Conservation (phyloP, 2,888 invertebrate species). For the Chloromyia formosa region DNA sequence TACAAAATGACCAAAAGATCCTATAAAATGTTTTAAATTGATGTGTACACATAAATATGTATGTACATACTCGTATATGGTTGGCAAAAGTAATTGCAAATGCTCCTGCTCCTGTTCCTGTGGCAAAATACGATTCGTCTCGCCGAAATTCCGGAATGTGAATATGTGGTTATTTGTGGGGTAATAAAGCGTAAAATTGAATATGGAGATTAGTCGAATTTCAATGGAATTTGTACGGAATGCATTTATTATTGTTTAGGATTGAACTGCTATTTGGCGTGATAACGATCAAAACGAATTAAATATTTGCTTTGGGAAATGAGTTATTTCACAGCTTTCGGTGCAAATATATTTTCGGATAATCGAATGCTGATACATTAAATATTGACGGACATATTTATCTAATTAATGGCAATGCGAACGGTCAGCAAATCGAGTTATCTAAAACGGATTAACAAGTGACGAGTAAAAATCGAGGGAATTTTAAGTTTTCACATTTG, state of each 20-base stretch:
- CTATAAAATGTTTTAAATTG: slow-evolving; percentile 10
- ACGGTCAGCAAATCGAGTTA: too few species aligned
- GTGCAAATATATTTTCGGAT: too few species aligned
- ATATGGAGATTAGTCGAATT: background rate
- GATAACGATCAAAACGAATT: background rate
- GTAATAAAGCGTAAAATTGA: slow-evolving; percentile 5
- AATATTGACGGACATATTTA: too few species aligned
- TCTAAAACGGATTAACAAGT: too few species aligned
- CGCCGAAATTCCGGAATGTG: background rate
- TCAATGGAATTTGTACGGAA: background rate
- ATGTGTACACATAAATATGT: background rate
- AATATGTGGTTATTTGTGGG: slow-evolving; percentile 7
- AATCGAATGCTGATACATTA: too few species aligned
- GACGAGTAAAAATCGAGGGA: too few species aligned
- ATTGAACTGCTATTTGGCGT: background rate
- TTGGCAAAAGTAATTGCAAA: background rate
- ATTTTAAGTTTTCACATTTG: too few species aligned
- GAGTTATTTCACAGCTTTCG: too few species aligned
- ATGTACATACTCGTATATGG: too few species aligned
- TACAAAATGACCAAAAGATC: background rate
- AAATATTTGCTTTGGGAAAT: background rate
- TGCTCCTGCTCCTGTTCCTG: background rate
- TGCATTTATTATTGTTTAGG: slow-evolving; percentile 1
- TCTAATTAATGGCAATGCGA: too few species aligned
- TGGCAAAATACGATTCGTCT: background rate